These are phyloP conservation scores for Nemapogon koenigi DNA, from an alignment of 2,888 invertebrate species.

Conservation along the genomic window DNA sequence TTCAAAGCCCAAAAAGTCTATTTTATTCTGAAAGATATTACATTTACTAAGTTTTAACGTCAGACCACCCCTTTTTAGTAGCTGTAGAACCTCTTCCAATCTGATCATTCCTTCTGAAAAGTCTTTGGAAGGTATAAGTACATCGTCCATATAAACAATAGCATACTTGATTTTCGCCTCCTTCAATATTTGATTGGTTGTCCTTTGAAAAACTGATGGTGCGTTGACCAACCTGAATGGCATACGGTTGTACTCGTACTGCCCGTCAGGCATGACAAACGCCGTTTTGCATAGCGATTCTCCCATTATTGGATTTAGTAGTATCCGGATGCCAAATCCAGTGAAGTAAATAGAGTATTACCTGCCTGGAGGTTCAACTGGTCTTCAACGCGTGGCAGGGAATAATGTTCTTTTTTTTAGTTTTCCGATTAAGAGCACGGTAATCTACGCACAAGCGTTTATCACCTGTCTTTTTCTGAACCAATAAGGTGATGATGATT, in stretches of 20 bases:
- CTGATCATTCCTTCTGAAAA: constrained; percentile 10
- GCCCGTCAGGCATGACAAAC: constrained; percentile 24
- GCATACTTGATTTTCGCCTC: background rate
- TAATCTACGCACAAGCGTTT: constrained; percentile 7
- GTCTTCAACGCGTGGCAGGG: constrained; percentile 23
- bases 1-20: constrained; percentile 20
- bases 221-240: constrained; percentile 22
- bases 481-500: constrained; percentile 1
- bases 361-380: constrained; percentile 20
- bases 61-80: constrained; percentile 10
- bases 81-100: constrained; percentile 13
- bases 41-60: constrained; percentile 18
- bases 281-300: constrained; percentile 22
- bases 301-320: constrained; percentile 22
- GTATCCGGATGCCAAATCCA: constrained; percentile 22
- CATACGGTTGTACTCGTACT: constrained; percentile 21
- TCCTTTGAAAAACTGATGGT: constrained; percentile 22
- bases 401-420: constrained; percentile 17
- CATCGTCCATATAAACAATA: background rate
- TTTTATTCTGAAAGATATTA: constrained; percentile 15
- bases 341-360: constrained; percentile 20
- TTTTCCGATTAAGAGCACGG: constrained; percentile 4
- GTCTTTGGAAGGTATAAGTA: background rate
- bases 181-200: constrained; percentile 14
- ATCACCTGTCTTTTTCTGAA: constrained; percentile 4